phyloP scores from a whole-genome alignment of 2,797 vertebrate genomes.

The Ciconia nigra region DNA sequence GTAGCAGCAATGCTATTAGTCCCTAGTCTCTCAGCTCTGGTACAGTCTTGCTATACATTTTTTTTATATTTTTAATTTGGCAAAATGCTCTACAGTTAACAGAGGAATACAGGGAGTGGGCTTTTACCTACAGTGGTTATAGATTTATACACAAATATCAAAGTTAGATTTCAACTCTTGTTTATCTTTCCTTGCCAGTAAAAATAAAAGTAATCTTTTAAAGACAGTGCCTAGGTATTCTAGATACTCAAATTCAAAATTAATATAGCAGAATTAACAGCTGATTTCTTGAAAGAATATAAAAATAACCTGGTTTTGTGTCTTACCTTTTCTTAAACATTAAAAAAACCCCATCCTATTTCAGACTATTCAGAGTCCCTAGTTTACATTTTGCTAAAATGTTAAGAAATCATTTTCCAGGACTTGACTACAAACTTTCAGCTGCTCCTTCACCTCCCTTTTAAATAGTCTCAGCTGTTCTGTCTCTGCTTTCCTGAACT shows the following conservation, averaged over 20 bases:
- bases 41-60: neutral
- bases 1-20: neutral
- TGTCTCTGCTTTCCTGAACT: neutral
- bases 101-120: neutral
- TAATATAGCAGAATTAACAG: neutral
- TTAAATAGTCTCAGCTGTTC: neutral
- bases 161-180: neutral
- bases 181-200: neutral
- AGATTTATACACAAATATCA: neutral
- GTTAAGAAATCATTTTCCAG: neutral
- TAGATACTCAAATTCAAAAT: neutral
- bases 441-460: neutral
- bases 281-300: neutral
- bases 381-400: neutral
- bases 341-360: neutral
- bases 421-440: neutral
- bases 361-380: neutral
- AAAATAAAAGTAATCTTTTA: neutral
- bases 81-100: neutral
- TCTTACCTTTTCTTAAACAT: neutral
- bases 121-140: neutral
- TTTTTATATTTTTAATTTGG: neutral
- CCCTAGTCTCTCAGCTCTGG: neutral
- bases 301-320: neutral
- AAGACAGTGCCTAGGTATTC: neutral